A percentile compares a stretch with the other conserved stretches of the same genome.
Evolutionary conservation across 2,888 invertebrate genomes (phyloP).

Genomic region (Metallyticus violacea): DNA sequence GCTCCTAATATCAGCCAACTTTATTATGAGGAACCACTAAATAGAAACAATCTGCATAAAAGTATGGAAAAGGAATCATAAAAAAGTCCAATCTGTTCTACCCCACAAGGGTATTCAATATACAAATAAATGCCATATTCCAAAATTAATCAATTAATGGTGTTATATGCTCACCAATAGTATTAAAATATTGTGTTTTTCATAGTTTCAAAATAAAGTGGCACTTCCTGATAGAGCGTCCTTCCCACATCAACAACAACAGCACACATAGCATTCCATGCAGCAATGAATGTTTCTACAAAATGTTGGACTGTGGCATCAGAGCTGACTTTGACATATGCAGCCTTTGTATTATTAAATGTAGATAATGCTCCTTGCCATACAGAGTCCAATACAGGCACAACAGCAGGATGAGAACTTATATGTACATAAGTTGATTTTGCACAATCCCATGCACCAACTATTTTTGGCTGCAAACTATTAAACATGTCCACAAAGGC

Average conservation of each 20-base stretch:
- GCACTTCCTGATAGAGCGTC: slow-evolving; percentile 16
- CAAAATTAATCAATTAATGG: neutral
- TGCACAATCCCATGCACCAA: neutral
- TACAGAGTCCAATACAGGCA: neutral
- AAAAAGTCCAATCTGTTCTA: neutral
- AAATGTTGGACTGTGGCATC: neutral
- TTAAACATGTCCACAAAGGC: neutral
- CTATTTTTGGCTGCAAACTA: neutral
- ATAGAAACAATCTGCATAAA: neutral
- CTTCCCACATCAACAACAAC: neutral
- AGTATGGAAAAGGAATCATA: neutral
- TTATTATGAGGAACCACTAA: neutral
- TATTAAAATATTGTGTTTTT: slow-evolving; percentile 27
- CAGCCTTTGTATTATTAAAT: neutral
- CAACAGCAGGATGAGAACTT: neutral
- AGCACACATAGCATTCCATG: neutral
- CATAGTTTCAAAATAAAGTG: slow-evolving; percentile 26
- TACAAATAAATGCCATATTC: neutral
- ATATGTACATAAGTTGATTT: neutral
- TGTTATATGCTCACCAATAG: neutral
- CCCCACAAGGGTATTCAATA: neutral
- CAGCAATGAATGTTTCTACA: neutral
- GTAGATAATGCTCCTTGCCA: neutral
- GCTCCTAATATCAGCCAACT: neutral
- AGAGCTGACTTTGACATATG: neutral